Conservation (phyloP, 2,888 invertebrate species). For the Phaonia tiefii region DNA sequence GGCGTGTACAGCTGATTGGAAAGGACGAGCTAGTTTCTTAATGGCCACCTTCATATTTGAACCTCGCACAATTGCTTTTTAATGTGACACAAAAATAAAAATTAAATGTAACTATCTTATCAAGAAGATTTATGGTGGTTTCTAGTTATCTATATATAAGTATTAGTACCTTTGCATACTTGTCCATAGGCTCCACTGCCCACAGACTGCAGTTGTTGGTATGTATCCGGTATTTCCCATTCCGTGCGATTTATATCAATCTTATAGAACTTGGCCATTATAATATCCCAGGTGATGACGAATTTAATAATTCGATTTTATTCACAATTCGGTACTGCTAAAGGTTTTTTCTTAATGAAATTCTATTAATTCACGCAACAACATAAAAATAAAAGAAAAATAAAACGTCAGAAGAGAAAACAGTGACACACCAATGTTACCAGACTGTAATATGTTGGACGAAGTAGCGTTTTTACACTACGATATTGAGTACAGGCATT, state of each 20-base stretch:
- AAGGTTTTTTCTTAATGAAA: background rate
- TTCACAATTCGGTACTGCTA: background rate
- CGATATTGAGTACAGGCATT: too few relatives aligned
- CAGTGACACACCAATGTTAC: too few relatives aligned
- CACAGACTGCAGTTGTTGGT: conserved; percentile 94
- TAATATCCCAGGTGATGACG: conserved; percentile 8
- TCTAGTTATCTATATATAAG: conserved; percentile 66
- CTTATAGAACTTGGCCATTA: conserved; percentile 89
- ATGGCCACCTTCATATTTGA: conserved; percentile 88
- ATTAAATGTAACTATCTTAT: conserved; percentile 32
- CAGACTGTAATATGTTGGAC: too few relatives aligned
- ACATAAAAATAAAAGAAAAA: conserved; percentile 67
- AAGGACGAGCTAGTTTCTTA: conserved; percentile 93
- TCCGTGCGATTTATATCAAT: conserved; percentile 98
- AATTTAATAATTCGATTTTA: conserved; percentile 1
- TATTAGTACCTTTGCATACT: conserved; percentile 82
- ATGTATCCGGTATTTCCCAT: conserved; percentile 97
- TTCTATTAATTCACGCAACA: conserved; percentile 59
- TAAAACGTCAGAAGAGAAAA: conserved; percentile 70
- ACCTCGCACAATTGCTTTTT: conserved; percentile 71
- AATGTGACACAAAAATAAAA: conserved; percentile 72
- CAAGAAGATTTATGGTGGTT: conserved; percentile 20
- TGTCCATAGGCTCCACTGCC: conserved; percentile 99
- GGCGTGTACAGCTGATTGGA: conserved; percentile 98
- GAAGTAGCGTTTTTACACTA: too few relatives aligned